phyloP scores from a whole-genome alignment of 1,140 invertebrate species.

The Procambarus virginalis region DNA sequence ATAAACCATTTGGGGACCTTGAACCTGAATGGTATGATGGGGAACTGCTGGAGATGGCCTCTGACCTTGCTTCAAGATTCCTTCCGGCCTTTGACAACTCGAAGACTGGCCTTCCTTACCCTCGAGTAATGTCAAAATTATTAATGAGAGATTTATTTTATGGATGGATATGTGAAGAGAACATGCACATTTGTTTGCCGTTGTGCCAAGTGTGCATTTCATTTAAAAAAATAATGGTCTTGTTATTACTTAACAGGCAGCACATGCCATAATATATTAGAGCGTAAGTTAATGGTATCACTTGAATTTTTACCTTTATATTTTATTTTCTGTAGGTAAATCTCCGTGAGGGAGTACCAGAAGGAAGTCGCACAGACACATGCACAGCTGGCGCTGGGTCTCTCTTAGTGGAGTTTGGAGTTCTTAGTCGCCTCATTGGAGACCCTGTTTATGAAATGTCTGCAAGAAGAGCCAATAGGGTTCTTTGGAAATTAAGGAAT shows the following conservation, averaged over 20 bases:
- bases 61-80: constrained; percentile 79
- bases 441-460: constrained; percentile 80
- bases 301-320: background rate
- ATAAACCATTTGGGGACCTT: constrained; percentile 79
- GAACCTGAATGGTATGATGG: constrained; percentile 78
- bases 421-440: constrained; percentile 79
- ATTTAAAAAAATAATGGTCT: no score
- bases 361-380: constrained; percentile 78
- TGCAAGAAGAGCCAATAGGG: constrained; percentile 78
- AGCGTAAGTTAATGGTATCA: background rate
- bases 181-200: no score
- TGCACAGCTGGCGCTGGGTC: constrained; percentile 82
- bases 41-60: constrained; percentile 79
- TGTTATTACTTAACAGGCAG: no score
- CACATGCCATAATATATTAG: no score
- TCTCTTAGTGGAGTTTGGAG: constrained; percentile 81
- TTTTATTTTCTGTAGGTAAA: constrained; percentile 73
- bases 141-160: background rate
- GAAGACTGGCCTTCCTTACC: constrained; percentile 79
- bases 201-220: no score
- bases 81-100: constrained; percentile 80
- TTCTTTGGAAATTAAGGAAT: constrained; percentile 78
- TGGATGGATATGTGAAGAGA: no score
- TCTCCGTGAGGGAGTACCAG: constrained; percentile 78
- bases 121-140: constrained; percentile 75